Evolutionary conservation across 1,140 invertebrate genomes (phyloP), one percentile per base, ranked within the genome.

Genomic region (Hycleus phaleratus): DNA sequence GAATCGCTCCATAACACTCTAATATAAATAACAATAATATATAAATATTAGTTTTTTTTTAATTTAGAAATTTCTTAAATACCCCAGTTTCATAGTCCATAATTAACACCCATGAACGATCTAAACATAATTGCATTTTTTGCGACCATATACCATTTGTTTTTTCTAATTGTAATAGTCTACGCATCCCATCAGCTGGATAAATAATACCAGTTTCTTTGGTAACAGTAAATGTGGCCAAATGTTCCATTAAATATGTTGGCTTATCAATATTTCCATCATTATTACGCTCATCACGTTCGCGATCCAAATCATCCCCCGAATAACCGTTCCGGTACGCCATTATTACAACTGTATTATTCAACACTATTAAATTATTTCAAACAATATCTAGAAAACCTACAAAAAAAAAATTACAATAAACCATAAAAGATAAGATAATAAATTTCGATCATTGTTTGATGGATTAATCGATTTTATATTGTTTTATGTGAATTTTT

Each of bases 131-230:
- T 67, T 93, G 85, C 91, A 98, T 97, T 73, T 96, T 95, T 77
- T 98, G 96, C 38, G 95, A 98, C 95, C 95, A 99, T 73, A 99
- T 98, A 53, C 94, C 94, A 67, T 93, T 96, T 32, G 91, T 92
- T 77, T 97, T 97, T 78, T 98, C 97, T 76, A 99, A 84, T 74
- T 97, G 92, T 24, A 97, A 79, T 45, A 99, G 80, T 40, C 95
- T 81, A 18, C 94, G 79, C 85, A 99, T 94, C n/a, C 97, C 97
- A 78, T 98, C 95, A 6, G 88, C 84, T 5, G 90, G 89, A 75
- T 90, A 90, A 38, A 91, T 81, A 69, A 93, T 90, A 45, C 91
- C 88, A 8, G 85, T 88, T 72, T 93, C 88, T 69, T 90, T 83
- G 43, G 90, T 90, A 38, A 97, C 92, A 1, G 93, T 93, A 77